A percentile compares a stretch with the other conserved stretches of the same genome.
Conservation (phyloP, 2,113 vertebrate species). For the Gambusia affinis region DNA sequence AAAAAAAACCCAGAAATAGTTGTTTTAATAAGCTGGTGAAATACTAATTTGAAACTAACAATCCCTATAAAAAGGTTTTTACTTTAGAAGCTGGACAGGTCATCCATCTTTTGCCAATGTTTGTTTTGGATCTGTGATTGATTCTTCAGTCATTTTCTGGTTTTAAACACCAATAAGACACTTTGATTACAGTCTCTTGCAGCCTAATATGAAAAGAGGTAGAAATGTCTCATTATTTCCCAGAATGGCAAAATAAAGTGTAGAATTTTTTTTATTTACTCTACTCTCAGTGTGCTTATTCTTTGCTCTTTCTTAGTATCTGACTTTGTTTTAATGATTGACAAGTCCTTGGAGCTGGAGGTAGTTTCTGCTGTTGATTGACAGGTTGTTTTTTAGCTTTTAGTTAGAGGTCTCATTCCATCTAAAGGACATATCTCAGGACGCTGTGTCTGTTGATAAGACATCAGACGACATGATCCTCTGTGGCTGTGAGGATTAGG, state of each 20-base stretch:
- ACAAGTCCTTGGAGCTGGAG: not conserved
- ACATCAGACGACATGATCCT: slow-evolving; percentile 17
- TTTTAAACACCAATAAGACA: too few species aligned
- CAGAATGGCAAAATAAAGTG: too few species aligned
- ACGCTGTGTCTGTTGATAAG: not conserved
- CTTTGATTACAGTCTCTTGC: too few species aligned
- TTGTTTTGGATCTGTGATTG: too few species aligned
- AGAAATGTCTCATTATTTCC: too few species aligned
- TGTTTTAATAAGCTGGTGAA: not conserved
- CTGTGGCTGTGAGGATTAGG: slow-evolving; percentile 39
- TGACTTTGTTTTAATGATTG: not conserved
- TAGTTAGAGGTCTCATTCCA: slow-evolving; percentile 1
- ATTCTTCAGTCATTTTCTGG: too few species aligned
- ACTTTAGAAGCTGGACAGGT: not conserved
- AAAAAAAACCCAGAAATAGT: not conserved
- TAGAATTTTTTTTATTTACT: too few species aligned
- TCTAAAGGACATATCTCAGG: slow-evolving; percentile 19
- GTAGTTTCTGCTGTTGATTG: not conserved
- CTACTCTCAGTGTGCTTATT: not conserved
- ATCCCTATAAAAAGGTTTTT: not conserved
- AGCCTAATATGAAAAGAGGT: too few species aligned
- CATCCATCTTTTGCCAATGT: too few species aligned
- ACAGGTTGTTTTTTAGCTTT: slow-evolving; percentile 7
- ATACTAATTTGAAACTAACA: too few species aligned
- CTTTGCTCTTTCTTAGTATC: not conserved